Conservation (phyloP, 2,113 vertebrate species). For the Dasyurus viverrinus region DNA sequence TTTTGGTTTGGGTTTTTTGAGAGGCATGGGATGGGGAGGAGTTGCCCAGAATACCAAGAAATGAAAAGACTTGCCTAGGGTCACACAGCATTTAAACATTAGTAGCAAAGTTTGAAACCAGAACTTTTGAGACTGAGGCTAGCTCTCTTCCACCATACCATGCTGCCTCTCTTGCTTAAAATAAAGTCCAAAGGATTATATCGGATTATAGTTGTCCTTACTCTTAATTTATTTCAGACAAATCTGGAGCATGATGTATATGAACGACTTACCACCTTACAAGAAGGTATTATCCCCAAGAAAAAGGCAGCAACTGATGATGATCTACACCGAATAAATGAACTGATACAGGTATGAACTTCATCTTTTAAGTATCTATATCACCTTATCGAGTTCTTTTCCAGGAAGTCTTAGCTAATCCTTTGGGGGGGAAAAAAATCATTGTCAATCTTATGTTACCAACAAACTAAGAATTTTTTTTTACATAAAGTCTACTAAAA, state of each 20-base stretch:
- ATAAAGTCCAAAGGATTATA: background rate
- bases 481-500: background rate
- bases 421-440: background rate
- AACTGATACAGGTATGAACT: conserved; percentile 94
- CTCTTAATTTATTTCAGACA: conserved; percentile 84
- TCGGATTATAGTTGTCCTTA: background rate
- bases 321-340: conserved; percentile 96
- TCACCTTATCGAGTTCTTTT: background rate
- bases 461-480: conserved; percentile 1
- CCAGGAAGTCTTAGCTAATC: background rate
- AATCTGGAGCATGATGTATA: conserved; percentile 97
- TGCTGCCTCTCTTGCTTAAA: background rate
- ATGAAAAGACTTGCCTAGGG: background rate
- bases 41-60: background rate
- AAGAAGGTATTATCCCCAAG: conserved; percentile 98
- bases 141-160: background rate
- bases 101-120: background rate
- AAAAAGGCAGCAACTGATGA: conserved; percentile 96
- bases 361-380: background rate
- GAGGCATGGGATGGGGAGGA: too few species aligned
- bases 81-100: background rate
- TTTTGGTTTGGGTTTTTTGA: background rate
- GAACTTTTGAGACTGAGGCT: background rate
- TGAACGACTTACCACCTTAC: conserved; percentile 94
- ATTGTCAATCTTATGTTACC: background rate